Percentiles rank a stretch among this genome's conserved stretches.
These are phyloP conservation scores for Tanypteryx hageni DNA, from an alignment of 2,888 invertebrate genomes.

Conservation along the genomic window DNA sequence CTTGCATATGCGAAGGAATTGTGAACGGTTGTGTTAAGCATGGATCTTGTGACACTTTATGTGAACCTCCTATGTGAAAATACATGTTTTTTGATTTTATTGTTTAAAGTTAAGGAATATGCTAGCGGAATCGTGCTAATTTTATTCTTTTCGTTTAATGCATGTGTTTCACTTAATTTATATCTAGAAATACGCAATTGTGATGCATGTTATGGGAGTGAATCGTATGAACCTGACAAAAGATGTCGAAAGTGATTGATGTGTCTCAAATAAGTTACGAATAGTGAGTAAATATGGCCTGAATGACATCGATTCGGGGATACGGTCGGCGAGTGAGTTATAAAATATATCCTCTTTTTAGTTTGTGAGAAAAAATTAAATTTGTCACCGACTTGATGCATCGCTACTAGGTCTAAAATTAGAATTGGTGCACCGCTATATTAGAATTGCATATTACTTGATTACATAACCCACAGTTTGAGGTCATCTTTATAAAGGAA, in stretches of 20 bases:
- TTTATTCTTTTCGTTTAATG: background rate
- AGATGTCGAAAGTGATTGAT: slow-evolving; percentile 4
- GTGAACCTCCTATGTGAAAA: slow-evolving; percentile 16
- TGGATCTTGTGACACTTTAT: slow-evolving; percentile 40
- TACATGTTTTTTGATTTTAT: background rate
- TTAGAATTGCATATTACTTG: too few species aligned
- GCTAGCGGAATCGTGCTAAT: background rate
- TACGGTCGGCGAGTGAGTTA: too few species aligned
- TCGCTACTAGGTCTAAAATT: too few species aligned
- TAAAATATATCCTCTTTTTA: too few species aligned
- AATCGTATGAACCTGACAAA: background rate
- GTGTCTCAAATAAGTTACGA: background rate
- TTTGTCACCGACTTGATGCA: too few species aligned
- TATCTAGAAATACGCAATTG: background rate
- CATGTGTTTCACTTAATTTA: slow-evolving; percentile 23
- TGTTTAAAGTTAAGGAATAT: background rate
- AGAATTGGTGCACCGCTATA: too few species aligned
- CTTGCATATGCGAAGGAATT: slow-evolving; percentile 28
- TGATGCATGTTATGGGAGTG: slow-evolving; percentile 41
- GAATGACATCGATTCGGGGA: too few species aligned
- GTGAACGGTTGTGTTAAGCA: slow-evolving; percentile 42
- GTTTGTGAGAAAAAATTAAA: too few species aligned
- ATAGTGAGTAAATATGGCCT: too few species aligned
- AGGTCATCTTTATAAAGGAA: too few species aligned
- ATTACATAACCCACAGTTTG: too few species aligned